Base-by-base conservation (phyloP, 2,113 vertebrate genomes). In the Oreochromis tanganicae region DNA sequence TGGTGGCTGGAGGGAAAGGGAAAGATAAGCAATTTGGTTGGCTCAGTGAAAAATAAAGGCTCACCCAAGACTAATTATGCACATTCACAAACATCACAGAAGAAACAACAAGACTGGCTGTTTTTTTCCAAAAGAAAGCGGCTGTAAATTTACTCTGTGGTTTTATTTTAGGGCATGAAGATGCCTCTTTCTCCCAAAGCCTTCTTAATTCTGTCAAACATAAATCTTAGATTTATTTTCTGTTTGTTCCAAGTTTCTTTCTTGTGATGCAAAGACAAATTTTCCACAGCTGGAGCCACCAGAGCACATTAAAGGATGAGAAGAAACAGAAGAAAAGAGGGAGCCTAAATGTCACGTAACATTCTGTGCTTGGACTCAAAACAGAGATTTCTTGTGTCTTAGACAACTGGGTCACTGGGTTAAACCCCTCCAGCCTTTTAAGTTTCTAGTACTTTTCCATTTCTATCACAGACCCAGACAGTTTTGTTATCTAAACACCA, bases 401-500 rank as follows among this genome's bases (percentile, higher is more conserved):
- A 17, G 21, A 81, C 17, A 84, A 50, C 59, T 68, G 24, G 81
- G 88, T 87, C 85, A 90, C 16, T 46, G 54, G 57, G 71, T 81
- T 54, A 10, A 66, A 27, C 29, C 29, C 50, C 27, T 19, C 27
- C 16, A 80, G 82, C 71, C 11, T 9, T 17, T 21, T 14, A 73
- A 7, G n/a, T 36, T 83, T 71, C 63, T 16, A 50, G 9, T 59
- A 36, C 59, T 41, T 80, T 57, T 41, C 63, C 52, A 7, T 83
- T 21, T 84, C 36, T 59, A 10, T 84, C 50, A 38, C 21, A 4
- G 48, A 46, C 80, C 82, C 66, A 85, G 81, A 84, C 73, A 36
- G 55, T 78, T 91, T 78, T 84, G 38, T 87, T 75, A 81, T 83
- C 52, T 86, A 79, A 90, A 90, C 73, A 38, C 36, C 38, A 36